Conservation (phyloP, 1,140 invertebrate genomes). For the Drosophila lacertosa region DNA sequence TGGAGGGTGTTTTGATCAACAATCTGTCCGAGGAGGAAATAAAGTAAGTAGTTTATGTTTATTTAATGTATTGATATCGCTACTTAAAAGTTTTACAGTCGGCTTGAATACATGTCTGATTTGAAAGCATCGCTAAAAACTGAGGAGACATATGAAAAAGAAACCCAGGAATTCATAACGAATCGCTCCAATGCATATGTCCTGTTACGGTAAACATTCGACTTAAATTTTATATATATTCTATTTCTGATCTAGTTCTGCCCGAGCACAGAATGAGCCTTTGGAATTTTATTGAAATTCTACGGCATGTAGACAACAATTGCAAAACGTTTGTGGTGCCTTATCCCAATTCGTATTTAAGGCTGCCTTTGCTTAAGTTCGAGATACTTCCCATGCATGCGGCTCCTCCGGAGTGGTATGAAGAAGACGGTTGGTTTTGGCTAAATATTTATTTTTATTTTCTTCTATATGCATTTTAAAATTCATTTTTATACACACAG, state of each 20-base stretch:
- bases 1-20: constrained; percentile 66
- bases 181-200: constrained; percentile 64
- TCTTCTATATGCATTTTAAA: too few species aligned
- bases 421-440: constrained; percentile 61
- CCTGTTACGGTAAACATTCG: constrained; percentile 42
- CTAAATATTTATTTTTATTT: background rate
- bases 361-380: constrained; percentile 72
- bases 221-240: background rate
- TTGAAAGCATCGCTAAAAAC: too few species aligned
- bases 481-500: constrained; percentile 21
- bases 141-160: too few species aligned
- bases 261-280: constrained; percentile 49
- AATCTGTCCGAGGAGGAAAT: constrained; percentile 75
- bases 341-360: constrained; percentile 70
- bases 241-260: background rate
- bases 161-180: constrained; percentile 1
- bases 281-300: constrained; percentile 69
- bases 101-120: too few species aligned
- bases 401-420: constrained; percentile 56
- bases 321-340: constrained; percentile 25
- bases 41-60: constrained; percentile 56
- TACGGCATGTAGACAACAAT: constrained; percentile 63
- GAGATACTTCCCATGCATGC: constrained; percentile 66
- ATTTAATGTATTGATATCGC: constrained; percentile 10
- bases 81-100: too few species aligned